Evolutionary conservation across 2,797 vertebrate genomes (phyloP), one percentile per base, ranked within the genome.

Genomic region (Pseudochromis fuscus): DNA sequence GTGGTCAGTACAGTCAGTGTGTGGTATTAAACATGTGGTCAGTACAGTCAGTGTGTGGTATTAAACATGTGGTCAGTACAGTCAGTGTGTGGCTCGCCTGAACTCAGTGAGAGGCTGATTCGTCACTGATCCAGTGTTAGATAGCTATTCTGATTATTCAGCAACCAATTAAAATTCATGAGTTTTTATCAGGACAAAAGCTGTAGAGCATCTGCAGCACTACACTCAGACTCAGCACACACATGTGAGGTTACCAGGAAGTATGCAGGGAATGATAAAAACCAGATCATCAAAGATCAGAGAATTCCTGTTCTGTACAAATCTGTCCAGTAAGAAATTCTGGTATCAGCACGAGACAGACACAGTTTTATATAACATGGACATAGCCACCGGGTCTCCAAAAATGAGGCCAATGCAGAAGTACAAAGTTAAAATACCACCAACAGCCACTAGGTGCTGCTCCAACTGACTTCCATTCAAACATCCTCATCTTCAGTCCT

Each of bases 151-250:
- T 42, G 49, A 57, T 23, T 49, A 51, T 51, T 66, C 55, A 58
- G 52, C 45, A 31, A 37, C 46, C 45, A 35, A 55, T 67, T 10
- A 33, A 73, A 59, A 62, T 55, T 68, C 55, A 69, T 57, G 21
- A 25, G 3, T 30, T 65, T n/a, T 53, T 18, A 37, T 67, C 60
- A 27, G 59, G 28, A 24, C n/a, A 58, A 40, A 3, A 38, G 7
- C 38, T 53, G 46, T 62, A 53, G 21, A 45, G 7, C 15, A 60
- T 44, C 6, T 37, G 40, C 31, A 35, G 40, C 19, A 38, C 9
- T 37, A 19, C 62, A 23, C 13, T 24, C 10, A 31, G 19, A 27
- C 42, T 63, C 62, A 35, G 38, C n/a, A 38, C 46, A 25, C 1
- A 69, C 4, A 61, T 13, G 24, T 12, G 21, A 7, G 5, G 9